Evolutionary conservation across 2,113 vertebrate species (phyloP), one percentile per base, ranked within the genome.

Genomic region (Condylura cristata): DNA sequence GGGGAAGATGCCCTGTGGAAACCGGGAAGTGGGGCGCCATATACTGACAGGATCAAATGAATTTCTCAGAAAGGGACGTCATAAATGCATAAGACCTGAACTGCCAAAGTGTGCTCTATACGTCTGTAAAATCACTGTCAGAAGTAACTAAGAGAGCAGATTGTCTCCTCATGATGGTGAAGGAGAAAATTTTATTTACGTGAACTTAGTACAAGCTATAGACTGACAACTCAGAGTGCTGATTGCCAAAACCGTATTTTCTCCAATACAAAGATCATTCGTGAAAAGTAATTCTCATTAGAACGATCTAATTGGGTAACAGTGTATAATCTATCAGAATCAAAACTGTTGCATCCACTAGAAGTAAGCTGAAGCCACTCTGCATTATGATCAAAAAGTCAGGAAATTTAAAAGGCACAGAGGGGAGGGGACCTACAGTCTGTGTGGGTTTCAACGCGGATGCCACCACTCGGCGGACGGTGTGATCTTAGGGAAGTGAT

Each of bases 1-100:
- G 91, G 88, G 12, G 75, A 96, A 18, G 78, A 81, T 68, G 66
- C 39, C 63, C 70, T 34, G 56, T 78, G 86, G 89, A 94, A 93
- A 82, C 71, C 2, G 3, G 86, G 70, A 92, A 91, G 46, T 7
- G 5, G 65, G 94, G 12, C 70, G 89, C n/a, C 84, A 28, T 30
- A n/a, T 3, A 56, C 63, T 37, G 70, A 74, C 2, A 44, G 22
- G 28, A 87, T 76, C 61, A 48, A 91, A 46, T 65, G 86, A 9
- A 28, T 76, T 89, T 81, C 34, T 96, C 89, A 92, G 89, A 90
- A 92, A 81, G 91, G 83, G 53, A 80, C 0, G 3, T 58, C 75
- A 63, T 46, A 48, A 83, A 95, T 34, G 58, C 34, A 32, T 32
- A 34, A 66, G 79, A 90, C 18, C 68, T 58, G 66, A 61, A 46